Percentiles rank a stretch among this genome's conserved stretches.
These are phyloP conservation scores for Brachyptera putata DNA, from an alignment of 2,888 invertebrate species.

Conservation along the genomic window DNA sequence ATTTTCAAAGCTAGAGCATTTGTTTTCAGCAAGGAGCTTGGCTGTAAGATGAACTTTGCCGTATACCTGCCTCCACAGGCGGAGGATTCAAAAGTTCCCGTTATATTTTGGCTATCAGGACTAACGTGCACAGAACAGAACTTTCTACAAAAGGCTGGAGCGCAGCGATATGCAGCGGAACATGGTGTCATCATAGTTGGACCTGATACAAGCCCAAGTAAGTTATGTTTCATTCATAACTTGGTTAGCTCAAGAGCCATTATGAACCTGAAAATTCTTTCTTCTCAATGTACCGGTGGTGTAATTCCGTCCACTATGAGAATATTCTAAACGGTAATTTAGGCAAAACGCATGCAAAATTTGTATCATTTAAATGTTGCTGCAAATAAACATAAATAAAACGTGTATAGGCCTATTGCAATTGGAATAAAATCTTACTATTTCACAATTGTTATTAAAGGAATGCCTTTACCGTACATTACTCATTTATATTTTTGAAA, in stretches of 20 bases:
- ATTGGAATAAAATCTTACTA: too few species aligned
- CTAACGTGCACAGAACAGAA: conserved; percentile 93
- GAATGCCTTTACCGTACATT: too few species aligned
- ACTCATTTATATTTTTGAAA: too few species aligned
- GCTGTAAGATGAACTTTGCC: conserved; percentile 91
- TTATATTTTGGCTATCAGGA: conserved; percentile 88
- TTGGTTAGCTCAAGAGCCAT: not conserved
- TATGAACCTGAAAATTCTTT: not conserved
- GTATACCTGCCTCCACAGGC: conserved; percentile 81
- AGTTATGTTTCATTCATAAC: conserved; percentile 22
- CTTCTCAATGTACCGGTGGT: not conserved
- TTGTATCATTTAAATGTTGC: too few species aligned
- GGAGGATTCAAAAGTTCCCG: conserved; percentile 61
- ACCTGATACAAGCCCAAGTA: conserved; percentile 91
- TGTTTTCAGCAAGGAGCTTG: conserved; percentile 58
- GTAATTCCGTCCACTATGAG: too few species aligned
- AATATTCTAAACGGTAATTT: too few species aligned
- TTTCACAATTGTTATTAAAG: too few species aligned
- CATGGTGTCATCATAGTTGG: conserved; percentile 83
- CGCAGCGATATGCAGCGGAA: conserved; percentile 84
- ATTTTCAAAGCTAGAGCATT: conserved; percentile 13
- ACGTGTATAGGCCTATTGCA: too few species aligned
- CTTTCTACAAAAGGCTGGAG: conserved; percentile 93
- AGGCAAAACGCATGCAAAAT: too few species aligned
- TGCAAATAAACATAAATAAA: too few species aligned